phyloP scores from a whole-genome alignment of 2,113 vertebrate genomes.

The Colinus virginianus region DNA sequence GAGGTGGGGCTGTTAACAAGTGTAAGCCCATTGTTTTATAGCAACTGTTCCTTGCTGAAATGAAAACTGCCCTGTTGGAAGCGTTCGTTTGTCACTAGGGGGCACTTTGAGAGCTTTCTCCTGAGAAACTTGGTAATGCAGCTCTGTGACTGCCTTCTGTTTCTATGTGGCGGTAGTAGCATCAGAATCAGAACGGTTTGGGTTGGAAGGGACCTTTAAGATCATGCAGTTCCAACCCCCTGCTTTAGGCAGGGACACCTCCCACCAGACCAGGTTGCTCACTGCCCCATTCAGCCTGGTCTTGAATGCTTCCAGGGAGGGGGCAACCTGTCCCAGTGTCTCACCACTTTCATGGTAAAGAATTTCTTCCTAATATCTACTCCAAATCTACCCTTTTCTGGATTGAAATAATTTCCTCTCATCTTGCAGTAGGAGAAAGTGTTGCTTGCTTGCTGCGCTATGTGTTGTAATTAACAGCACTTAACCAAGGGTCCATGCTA shows the following conservation, averaged over 20 bases:
- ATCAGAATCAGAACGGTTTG: too few relatives aligned
- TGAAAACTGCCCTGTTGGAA: neutral
- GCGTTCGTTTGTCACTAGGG: conserved; percentile 29
- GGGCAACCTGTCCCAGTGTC: too few relatives aligned
- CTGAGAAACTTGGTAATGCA: neutral
- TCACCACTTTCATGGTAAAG: too few relatives aligned
- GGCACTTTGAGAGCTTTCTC: conserved; percentile 6
- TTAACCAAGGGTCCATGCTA: neutral
- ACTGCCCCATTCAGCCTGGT: too few relatives aligned
- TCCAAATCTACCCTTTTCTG: too few relatives aligned
- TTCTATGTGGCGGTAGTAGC: neutral
- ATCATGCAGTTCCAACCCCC: too few relatives aligned
- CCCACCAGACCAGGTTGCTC: too few relatives aligned
- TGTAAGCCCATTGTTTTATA: neutral
- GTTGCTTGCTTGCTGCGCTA: neutral
- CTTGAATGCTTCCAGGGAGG: too few relatives aligned
- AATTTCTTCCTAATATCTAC: too few relatives aligned
- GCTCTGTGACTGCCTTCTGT: neutral
- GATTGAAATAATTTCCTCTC: too few relatives aligned
- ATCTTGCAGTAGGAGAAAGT: neutral
- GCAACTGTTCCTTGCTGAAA: neutral
- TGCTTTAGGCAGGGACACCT: too few relatives aligned
- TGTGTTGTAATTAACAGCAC: neutral
- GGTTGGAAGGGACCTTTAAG: too few relatives aligned
- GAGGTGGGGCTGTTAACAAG: neutral